Base-by-base conservation (phyloP, 37 sponge, comb jelly and placozoan species). In the Agelas oroides region DNA sequence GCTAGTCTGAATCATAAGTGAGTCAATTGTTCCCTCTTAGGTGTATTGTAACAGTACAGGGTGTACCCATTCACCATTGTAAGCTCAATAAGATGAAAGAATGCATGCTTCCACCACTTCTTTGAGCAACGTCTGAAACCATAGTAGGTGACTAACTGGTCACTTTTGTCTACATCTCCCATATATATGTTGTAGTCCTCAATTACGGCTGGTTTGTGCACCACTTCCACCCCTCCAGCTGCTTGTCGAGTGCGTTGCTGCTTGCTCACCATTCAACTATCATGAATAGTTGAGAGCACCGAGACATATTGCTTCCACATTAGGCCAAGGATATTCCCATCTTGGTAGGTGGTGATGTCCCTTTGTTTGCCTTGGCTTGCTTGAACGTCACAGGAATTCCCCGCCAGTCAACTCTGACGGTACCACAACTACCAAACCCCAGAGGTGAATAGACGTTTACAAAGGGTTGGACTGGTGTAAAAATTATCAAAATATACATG, bases 351-450 rank as follows among this genome's bases (percentile, higher is more conserved):
- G 3, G 23, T 23, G 14, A 78, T 57, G 16, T 77, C 79, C 17
- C 86, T 25, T 75, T 75, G 41, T 52, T 41, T 59, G 55, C 59
- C 27, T 30, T 54, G 18, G 59, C 28, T 18, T 17, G 32, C 34
- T 65, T 82, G 61, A 86, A 46, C 16, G 30, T 36, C 21, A 55
- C 6, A 8, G 90, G 90, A 0, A 89, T 25, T 14, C 85, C 90
- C 36, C 39, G 25, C 38, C 90, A 27, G 59, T 83, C 71, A 17
- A 57, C 0, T 13, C 79, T 19, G 18, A 71, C 31, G 34, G 90
- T 89, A 16, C 90, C 90, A 55, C 78, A 76, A 2, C 65, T 60
- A 11, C 90, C 90, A 59, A 83, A 76, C 6, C 46, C 89, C 84
- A 16, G 0, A 13, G 19, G 65, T 52, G 12, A 30, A 5, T 1